Evolutionary conservation across 2,797 vertebrate genomes (phyloP).

Genomic region (Lates japonicus): DNA sequence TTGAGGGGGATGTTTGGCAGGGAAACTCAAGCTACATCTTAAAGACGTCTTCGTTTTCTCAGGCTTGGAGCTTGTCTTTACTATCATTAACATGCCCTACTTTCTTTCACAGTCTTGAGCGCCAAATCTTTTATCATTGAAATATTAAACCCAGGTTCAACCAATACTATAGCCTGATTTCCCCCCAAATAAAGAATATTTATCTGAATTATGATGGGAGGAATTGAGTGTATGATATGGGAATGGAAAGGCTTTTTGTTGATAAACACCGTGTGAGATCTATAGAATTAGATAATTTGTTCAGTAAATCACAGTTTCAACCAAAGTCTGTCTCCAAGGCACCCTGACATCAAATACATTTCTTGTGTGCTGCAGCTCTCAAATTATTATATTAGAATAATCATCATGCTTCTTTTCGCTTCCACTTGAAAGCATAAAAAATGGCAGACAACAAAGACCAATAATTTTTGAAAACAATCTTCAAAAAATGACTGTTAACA

Average conservation of each 20-base stretch:
- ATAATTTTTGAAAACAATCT: neutral
- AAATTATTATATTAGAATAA: neutral
- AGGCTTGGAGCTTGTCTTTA: constrained; percentile 30
- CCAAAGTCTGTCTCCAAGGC: neutral
- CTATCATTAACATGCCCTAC: constrained; percentile 13
- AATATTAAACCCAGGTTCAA: constrained; percentile 13
- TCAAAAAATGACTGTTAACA: neutral
- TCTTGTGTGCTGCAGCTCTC: neutral
- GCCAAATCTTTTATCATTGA: constrained; percentile 14
- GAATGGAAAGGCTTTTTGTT: neutral
- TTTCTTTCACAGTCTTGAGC: constrained; percentile 16
- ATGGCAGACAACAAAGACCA: neutral
- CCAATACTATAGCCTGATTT: constrained; percentile 11
- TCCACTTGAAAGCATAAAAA: neutral
- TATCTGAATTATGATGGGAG: neutral
- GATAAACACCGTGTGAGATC: neutral
- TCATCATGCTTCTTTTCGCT: neutral
- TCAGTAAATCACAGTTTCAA: neutral
- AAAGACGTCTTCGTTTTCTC: constrained; percentile 38
- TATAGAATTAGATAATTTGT: neutral
- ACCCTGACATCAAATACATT: neutral
- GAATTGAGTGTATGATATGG: neutral
- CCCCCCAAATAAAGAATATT: neutral
- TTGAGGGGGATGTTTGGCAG: constrained; percentile 53
- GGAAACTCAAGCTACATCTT: constrained; percentile 55